A percentile compares a stretch with the other conserved stretches of the same genome.
Evolutionary conservation across 2,797 vertebrate genomes (phyloP).

Genomic region (Argentina silus): DNA sequence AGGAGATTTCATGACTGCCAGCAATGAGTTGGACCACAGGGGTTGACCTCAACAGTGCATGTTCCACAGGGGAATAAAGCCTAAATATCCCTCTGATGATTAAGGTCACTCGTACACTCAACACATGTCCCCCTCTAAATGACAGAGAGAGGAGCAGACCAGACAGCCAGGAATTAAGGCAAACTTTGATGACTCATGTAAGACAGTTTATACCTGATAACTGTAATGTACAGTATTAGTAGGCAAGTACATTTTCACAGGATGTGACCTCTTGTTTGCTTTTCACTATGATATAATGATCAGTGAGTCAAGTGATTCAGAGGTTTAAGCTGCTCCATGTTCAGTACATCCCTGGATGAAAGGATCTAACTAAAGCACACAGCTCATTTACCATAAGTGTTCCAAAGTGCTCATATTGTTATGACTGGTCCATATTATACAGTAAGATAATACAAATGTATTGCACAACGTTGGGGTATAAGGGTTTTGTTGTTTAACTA

Average conservation of each 20-base stretch:
- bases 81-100: constrained; percentile 77
- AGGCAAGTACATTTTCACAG: constrained; percentile 14
- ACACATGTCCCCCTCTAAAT: constrained; percentile 36
- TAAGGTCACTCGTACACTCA: constrained; percentile 74
- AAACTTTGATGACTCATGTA: background rate
- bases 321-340: constrained; percentile 66
- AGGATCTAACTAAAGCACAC: constrained; percentile 66
- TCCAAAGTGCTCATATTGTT: constrained; percentile 28
- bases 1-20: constrained; percentile 59
- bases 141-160: background rate
- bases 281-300: constrained; percentile 29
- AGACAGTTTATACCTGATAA: background rate
- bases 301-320: constrained; percentile 62
- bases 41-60: constrained; percentile 54
- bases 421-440: background rate
- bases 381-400: constrained; percentile 63
- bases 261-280: constrained; percentile 69
- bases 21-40: constrained; percentile 50
- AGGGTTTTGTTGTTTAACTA: background rate
- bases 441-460: background rate
- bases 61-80: constrained; percentile 59
- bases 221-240: background rate
- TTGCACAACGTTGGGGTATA: background rate
- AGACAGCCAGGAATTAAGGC: background rate
- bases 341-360: constrained; percentile 74